These are phyloP conservation scores for Oxystoma pomonae DNA, from an alignment of 2,888 invertebrate species.

Conservation along the genomic window DNA sequence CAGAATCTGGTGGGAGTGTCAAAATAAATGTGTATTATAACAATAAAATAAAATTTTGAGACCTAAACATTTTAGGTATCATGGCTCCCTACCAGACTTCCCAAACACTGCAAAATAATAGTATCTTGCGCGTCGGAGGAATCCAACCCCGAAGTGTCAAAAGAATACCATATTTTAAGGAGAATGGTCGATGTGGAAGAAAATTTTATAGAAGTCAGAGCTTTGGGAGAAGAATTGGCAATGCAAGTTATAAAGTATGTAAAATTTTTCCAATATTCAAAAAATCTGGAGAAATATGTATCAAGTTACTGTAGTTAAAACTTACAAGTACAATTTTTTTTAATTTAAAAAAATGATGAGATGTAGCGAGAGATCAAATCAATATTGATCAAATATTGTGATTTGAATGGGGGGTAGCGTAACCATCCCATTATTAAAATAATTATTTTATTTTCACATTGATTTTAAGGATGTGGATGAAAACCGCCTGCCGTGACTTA, in stretches of 20 bases:
- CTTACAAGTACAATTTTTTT: too few relatives aligned
- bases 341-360: too few relatives aligned
- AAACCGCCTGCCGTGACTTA: constrained; percentile 79
- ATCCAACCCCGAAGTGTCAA: constrained; percentile 78
- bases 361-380: not conserved
- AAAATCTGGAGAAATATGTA: not conserved
- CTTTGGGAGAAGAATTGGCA: constrained; percentile 88
- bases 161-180: constrained; percentile 79
- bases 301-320: too few relatives aligned
- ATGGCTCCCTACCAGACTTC: constrained; percentile 91
- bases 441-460: not conserved
- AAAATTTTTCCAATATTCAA: not conserved
- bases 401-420: too few relatives aligned
- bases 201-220: constrained; percentile 85
- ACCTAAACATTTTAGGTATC: constrained; percentile 60
- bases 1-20: too few relatives aligned
- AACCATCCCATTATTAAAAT: too few relatives aligned
- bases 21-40: too few relatives aligned
- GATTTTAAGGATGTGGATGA: constrained; percentile 81
- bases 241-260: constrained; percentile 81
- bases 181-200: constrained; percentile 87
- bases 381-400: too few relatives aligned
- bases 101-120: constrained; percentile 82
- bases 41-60: too few relatives aligned
- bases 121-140: constrained; percentile 89